Conservation (phyloP, 2,113 vertebrate species). For the Rhipidura dahli region DNA sequence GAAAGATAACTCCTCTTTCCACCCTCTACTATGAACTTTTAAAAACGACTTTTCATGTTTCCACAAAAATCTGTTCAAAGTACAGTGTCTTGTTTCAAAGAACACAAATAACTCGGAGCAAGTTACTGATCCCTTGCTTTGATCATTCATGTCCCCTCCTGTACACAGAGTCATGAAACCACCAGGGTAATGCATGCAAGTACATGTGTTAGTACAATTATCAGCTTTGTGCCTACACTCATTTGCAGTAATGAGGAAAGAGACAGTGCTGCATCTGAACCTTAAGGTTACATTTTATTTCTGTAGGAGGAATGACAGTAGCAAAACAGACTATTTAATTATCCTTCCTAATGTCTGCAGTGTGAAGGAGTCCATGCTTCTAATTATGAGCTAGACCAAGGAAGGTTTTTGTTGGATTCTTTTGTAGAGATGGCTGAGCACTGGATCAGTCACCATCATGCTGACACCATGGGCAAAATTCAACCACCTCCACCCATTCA, state of each 20-base stretch:
- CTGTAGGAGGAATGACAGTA: not conserved
- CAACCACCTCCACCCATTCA: not conserved
- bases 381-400: not conserved
- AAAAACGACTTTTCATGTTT: not conserved
- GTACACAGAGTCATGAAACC: not conserved
- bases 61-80: not conserved
- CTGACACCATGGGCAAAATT: not conserved
- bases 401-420: not conserved
- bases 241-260: not conserved
- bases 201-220: not conserved
- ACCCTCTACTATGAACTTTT: not conserved
- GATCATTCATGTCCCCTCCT: not conserved
- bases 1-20: not conserved
- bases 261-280: not conserved
- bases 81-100: slow-evolving; percentile 52
- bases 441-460: not conserved
- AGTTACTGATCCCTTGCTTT: slow-evolving; percentile 21
- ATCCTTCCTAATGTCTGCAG: not conserved
- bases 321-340: not conserved
- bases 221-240: not conserved
- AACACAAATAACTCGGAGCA: slow-evolving; percentile 41
- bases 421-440: not conserved
- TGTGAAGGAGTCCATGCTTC: not conserved
- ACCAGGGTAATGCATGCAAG: not conserved
- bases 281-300: not conserved